A percentile compares a stretch with the other conserved stretches of the same genome.
Conservation (phyloP, 2,888 invertebrate genomes). For the Bruchidius siliquastri region DNA sequence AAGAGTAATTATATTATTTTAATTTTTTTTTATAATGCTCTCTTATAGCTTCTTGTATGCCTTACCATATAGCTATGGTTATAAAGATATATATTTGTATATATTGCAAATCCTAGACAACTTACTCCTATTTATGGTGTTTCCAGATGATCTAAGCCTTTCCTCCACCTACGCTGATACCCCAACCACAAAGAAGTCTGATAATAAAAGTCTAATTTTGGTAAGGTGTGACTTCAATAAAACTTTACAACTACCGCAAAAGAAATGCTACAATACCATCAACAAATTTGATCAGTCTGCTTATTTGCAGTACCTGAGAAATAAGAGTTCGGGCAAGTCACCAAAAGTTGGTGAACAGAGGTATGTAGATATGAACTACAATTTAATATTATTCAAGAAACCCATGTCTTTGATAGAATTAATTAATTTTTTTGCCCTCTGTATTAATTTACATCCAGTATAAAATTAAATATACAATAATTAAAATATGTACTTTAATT, state of each 20-base stretch:
- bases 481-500: too few species aligned
- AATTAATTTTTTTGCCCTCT: too few species aligned
- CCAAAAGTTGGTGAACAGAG: neutral
- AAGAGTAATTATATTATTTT: too few species aligned
- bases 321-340: neutral
- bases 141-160: neutral
- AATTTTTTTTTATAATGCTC: too few species aligned
- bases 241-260: slow-evolving; percentile 8
- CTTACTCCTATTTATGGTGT: neutral
- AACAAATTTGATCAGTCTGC: neutral
- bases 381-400: too few species aligned
- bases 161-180: neutral
- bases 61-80: too few species aligned
- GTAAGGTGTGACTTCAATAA: slow-evolving; percentile 23
- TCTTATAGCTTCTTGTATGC: too few species aligned
- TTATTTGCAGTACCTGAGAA: neutral
- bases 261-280: neutral
- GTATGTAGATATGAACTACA: neutral
- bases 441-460: too few species aligned
- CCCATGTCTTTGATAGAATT: too few species aligned
- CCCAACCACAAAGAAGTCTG: slow-evolving; percentile 1
- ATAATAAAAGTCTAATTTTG: slow-evolving; percentile 18
- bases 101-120: too few species aligned
- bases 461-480: too few species aligned
- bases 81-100: too few species aligned